Conservation (phyloP, 1,140 invertebrate genomes). For the Nebria ingens region DNA sequence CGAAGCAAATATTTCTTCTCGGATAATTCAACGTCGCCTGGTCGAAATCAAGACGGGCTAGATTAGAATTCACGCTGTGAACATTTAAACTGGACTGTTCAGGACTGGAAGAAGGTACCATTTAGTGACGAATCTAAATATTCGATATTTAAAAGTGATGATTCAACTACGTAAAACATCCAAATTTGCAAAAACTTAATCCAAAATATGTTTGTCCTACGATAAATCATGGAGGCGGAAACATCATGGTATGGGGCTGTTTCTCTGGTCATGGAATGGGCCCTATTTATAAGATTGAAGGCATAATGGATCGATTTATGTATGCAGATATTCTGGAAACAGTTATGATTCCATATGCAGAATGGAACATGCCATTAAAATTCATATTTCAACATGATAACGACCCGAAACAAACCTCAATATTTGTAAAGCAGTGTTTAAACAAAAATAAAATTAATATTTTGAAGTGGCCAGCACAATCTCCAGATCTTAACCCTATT, state of each 20-base stretch:
- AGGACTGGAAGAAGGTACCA: too few species aligned
- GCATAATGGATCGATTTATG: conserved; percentile 17
- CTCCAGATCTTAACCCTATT: conserved; percentile 29
- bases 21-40: too few species aligned
- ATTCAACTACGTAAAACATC: too few species aligned
- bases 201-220: too few species aligned
- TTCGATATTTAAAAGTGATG: too few species aligned
- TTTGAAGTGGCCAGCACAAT: conserved; percentile 26
- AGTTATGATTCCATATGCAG: conserved; percentile 21
- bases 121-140: too few species aligned
- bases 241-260: conserved; percentile 22
- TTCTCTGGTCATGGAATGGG: conserved; percentile 20
- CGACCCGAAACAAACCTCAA: too few species aligned
- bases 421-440: conserved; percentile 18
- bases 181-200: too few species aligned
- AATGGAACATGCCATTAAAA: conserved; percentile 21
- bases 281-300: conserved; percentile 18
- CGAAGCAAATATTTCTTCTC: too few species aligned
- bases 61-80: too few species aligned
- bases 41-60: too few species aligned
- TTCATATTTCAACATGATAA: conserved; percentile 25
- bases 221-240: conserved; percentile 23
- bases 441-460: conserved; percentile 17
- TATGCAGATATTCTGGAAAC: conserved; percentile 21
- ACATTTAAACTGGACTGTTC: too few species aligned